Base-by-base conservation (phyloP, 1,140 invertebrate species). In the Uloborus diversus region DNA sequence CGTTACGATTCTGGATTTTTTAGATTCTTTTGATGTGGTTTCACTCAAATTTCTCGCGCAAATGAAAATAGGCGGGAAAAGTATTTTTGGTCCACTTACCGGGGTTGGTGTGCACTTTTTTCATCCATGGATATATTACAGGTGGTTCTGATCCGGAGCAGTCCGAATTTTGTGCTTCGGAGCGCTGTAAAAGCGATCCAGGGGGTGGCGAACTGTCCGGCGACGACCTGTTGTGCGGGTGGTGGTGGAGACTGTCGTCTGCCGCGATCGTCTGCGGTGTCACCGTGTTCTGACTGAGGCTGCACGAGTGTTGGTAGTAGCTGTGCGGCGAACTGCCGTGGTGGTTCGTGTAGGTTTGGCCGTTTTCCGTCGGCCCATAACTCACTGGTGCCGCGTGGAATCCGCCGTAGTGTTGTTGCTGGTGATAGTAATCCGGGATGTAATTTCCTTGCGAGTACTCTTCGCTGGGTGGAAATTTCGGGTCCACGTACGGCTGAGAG, bases 91-190 rank as follows among this genome's bases (percentile, higher is more conserved):
- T n/a, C 0, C 20, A 69, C 82, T 83, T 83, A 85, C 85, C 84
- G 82, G 82, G 70, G 62, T 83, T 65, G 30, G 96, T 94, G 86
- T 98, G 96, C 76, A 96, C 96, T 88, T 98, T 98, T 88, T 96
- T 96, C 97, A 99, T 99, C 97, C 97, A 99, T 1, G 97, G 95
- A 88, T 98, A 99, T 82, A 98, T 96, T 81, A 97, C 92, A 57
- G 95, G 92, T 83, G 96, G 94, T 5, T 90, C 92, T 11, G 82
- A 83, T 13, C 75, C 79, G 4, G 79, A 76, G 56, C 83, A 82
- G 66, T 84, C 83, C 42, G 81, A 62, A 68, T 68, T 69, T 61
- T 66, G 69, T 20, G 70, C 42, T 57, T 65, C 62, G 27, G 71
- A 81, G 23, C 80, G 47, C 35, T 51, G 80, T 13, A 65, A 30